Conservation (phyloP, 2,113 vertebrate genomes). For the Larimichthys crocea region DNA sequence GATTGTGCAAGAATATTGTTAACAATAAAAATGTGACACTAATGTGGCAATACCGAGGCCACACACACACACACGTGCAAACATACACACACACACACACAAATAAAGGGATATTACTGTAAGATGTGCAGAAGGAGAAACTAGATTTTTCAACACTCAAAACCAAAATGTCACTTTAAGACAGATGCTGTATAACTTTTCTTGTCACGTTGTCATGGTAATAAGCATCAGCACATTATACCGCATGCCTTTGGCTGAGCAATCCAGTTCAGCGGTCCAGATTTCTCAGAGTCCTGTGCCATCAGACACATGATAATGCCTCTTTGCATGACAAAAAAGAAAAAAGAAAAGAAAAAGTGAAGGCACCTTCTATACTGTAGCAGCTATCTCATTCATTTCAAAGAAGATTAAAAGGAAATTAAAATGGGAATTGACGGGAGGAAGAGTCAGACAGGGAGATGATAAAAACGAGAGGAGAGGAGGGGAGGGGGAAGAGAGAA, state of each 20-base stretch:
- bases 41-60: neutral
- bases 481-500: neutral
- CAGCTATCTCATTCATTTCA: neutral
- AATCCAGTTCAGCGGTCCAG: conserved; percentile 29
- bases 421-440: conserved; percentile 41
- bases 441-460: neutral
- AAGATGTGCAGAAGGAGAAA: neutral
- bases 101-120: neutral
- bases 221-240: conserved; percentile 46
- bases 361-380: neutral
- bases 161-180: conserved; percentile 32
- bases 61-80: neutral
- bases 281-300: conserved; percentile 27
- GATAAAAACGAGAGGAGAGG: neutral
- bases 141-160: conserved; percentile 18
- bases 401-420: conserved; percentile 59
- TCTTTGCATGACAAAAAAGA: conserved; percentile 47
- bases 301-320: conserved; percentile 8
- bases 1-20: neutral
- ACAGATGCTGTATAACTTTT: conserved; percentile 19
- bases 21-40: neutral
- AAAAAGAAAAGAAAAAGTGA: conserved; percentile 8
- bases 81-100: neutral
- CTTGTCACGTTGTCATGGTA: conserved; percentile 60
- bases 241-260: conserved; percentile 29